Evolutionary conservation across 2,113 vertebrate genomes (phyloP), one percentile per base, ranked within the genome.

Genomic region (Catharus minimus): DNA sequence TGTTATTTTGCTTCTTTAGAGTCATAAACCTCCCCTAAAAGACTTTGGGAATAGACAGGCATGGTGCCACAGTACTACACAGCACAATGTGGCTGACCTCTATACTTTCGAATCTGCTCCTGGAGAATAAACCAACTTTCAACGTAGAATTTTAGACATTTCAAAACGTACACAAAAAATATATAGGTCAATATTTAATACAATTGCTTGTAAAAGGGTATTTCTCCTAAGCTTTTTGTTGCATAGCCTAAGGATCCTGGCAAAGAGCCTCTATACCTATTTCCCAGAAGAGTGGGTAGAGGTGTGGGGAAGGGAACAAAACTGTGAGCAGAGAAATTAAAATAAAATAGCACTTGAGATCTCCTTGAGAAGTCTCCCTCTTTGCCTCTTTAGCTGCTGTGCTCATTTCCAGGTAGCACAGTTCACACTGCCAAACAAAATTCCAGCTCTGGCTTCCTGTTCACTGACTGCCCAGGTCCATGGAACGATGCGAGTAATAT

Each of bases 371-470:
- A 93, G 58, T 60, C 24, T 52, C 28, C 32, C 36, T 88, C 88
- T 71, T 50, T 66, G 47, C 53, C 44, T 47, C 44, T 89, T 76
- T 1, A 1, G 33, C 49, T 74, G 41, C 60, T 73, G 22, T 55
- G 71, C 50, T 69, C 21, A 86, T 79, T 85, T 90, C 88, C 83
- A 94, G 83, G 92, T 88, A 89, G 66, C 86, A 41, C 53, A 60
- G 44, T 58, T 86, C 49, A 83, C 33, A 27, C 16, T 90, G 88
- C 86, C 86, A 93, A 95, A 82, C 46, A 46, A 78, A 92, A 94
- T 53, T 81, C 69, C 62, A 92, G 44, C 66, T 72, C 66, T 82
- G 50, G 38, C 69, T 94, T 95, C 90, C 93, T 81, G 65, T 33
- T 89, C 7, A 0, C 56, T 46, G 38, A 61, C 65, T 86, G 88